Evolutionary conservation across 2,888 invertebrate species (phyloP).

Genomic region (Drosophila phalerata): DNA sequence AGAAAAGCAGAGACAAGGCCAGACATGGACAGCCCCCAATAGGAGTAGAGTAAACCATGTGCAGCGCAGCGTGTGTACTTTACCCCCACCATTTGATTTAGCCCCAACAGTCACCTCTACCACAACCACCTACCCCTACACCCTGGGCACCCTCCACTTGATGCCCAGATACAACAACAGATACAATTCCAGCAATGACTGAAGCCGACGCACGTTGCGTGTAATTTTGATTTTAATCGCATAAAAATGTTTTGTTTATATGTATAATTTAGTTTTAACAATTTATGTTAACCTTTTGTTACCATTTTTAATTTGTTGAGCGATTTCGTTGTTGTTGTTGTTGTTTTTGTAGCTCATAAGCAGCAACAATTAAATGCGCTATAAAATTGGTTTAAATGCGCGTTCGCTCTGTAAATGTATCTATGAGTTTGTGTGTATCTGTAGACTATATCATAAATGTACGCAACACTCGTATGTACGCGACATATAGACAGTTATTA

Average conservation of each 20-base stretch:
- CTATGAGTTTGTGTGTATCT: slow-evolving; percentile 19
- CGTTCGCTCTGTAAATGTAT: slow-evolving; percentile 40
- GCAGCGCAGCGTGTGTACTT: slow-evolving; percentile 68
- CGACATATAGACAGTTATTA: slow-evolving; percentile 76
- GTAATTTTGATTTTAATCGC: slow-evolving; percentile 84
- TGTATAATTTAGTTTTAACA: slow-evolving; percentile 80
- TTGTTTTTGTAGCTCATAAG: slow-evolving; percentile 63
- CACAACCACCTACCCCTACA: too few species aligned
- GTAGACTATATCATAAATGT: slow-evolving; percentile 48
- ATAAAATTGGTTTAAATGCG: slow-evolving; percentile 79
- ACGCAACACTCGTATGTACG: slow-evolving; percentile 19
- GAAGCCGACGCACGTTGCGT: slow-evolving; percentile 83
- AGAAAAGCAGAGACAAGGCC: slow-evolving; percentile 57
- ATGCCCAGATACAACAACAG: background rate
- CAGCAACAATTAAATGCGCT: slow-evolving; percentile 81
- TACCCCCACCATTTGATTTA: background rate
- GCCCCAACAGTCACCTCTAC: background rate
- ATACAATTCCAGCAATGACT: slow-evolving; percentile 40
- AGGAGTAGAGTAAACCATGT: slow-evolving; percentile 45
- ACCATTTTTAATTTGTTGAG: slow-evolving; percentile 74
- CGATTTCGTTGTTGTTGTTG: slow-evolving; percentile 23
- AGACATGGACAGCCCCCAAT: slow-evolving; percentile 35
- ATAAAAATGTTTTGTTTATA: slow-evolving; percentile 81
- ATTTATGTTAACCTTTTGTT: slow-evolving; percentile 82
- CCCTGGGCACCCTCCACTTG: background rate